Base-by-base conservation (phyloP, 2,888 invertebrate genomes). In the Galerucella pusilla region DNA sequence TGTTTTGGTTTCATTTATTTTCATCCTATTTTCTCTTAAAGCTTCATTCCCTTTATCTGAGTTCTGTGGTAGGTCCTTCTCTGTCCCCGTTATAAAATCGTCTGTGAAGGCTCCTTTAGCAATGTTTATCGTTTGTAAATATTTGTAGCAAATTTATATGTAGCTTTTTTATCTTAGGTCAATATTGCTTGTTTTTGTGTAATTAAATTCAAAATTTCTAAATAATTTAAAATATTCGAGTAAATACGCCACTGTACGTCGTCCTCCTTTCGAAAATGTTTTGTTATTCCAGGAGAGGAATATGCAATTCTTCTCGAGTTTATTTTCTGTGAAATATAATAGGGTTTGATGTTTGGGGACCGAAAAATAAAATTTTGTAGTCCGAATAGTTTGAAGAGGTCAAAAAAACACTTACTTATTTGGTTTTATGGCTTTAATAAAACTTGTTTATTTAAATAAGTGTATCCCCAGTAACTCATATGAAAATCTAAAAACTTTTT, bases 241-340 rank as follows among this genome's bases (percentile, higher is more conserved):
- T n/a, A n/a, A 42, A 35, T 42, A 64, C 63, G 35, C 16, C 42
- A 12, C 63, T 64, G 63, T 16, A 64, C 67, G 42, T 42, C 67
- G 71, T 67, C 61, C 63, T 42, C 71, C 42, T 71, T 75, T 61
- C 45, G 28, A 42, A 74, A 74, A 66, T 61, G 59, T 70, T 28
- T 59, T 66, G 71, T 71, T 66, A 71, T 59, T 71, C 60, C 60
- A 28, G 72, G 46, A 16, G 46, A 59, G 25, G 28, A 66, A 72
- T 72, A 54, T 72, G 63, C 66, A 72, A 60, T 66, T 72, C 60
- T 66, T 67, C 45, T 66, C 46, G n/a, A 60, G 16, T 72, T 72
- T 72, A 49, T 60, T 66, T 72, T 46, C 52, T 20, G 46, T 59
- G 66, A 66, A 72, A 72, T 71, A 72, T 71, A 66, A 71, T 71